A percentile compares a stretch with the other conserved stretches of the same genome.
These are phyloP conservation scores for Natator depressus DNA, from an alignment of 2,113 vertebrate genomes.

Conservation along the genomic window DNA sequence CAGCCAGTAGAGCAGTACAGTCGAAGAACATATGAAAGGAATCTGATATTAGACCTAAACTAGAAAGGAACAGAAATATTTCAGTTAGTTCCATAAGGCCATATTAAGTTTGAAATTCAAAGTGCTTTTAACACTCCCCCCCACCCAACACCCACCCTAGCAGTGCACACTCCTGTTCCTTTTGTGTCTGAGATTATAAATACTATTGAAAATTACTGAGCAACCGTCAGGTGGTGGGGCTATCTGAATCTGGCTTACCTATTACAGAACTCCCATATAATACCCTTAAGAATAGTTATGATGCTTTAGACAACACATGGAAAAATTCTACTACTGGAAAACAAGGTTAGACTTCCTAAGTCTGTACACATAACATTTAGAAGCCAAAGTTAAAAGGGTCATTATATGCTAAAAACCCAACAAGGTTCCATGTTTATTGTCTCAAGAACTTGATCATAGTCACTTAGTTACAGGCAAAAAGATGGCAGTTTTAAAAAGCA, in stretches of 20 bases:
- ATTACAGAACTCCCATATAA: background rate
- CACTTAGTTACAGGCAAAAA: background rate
- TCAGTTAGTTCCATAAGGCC: constrained; percentile 16
- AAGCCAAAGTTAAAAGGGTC: background rate
- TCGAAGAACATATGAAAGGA: constrained; percentile 99
- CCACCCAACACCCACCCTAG: background rate
- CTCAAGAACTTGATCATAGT: background rate
- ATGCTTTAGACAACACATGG: background rate
- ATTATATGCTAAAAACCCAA: too few species aligned
- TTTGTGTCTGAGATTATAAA: background rate
- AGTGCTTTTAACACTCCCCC: background rate
- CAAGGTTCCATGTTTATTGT: background rate
- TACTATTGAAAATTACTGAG: background rate
- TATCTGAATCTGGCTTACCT: background rate
- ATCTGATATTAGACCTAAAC: constrained; percentile 98
- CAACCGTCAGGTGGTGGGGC: background rate
- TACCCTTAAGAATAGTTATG: background rate
- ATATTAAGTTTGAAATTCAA: background rate
- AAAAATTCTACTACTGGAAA: background rate
- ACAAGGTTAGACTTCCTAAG: background rate
- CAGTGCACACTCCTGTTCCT: background rate
- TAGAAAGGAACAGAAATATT: constrained; percentile 77
- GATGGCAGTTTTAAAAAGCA: too few species aligned
- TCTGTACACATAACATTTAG: background rate
- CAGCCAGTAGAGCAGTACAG: constrained; percentile 96